Evolutionary conservation across 1,140 invertebrate species (phyloP).

Genomic region (Bombus difficillimus): DNA sequence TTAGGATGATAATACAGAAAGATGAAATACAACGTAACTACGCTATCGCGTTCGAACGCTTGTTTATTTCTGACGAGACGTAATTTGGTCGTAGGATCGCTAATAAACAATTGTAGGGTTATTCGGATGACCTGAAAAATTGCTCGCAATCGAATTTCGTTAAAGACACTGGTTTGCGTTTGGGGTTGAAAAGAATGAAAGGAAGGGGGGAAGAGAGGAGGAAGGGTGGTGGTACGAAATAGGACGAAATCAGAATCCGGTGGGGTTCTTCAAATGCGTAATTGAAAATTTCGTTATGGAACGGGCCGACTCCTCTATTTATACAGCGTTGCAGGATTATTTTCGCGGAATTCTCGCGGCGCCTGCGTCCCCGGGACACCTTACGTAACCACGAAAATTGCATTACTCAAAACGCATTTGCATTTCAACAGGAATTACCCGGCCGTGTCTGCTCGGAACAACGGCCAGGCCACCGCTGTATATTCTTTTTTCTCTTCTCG

Average conservation of each 20-base stretch:
- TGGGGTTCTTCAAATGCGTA: slow-evolving; percentile 32
- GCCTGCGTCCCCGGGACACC: slow-evolving; percentile 8
- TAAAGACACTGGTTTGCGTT: too few species aligned
- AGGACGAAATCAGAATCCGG: slow-evolving; percentile 40
- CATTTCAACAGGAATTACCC: slow-evolving; percentile 2
- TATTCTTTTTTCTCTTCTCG: not conserved
- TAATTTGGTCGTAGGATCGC: too few species aligned
- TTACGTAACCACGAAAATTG: slow-evolving; percentile 32
- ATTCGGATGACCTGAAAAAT: too few species aligned
- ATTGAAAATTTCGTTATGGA: slow-evolving; percentile 52
- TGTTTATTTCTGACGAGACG: too few species aligned
- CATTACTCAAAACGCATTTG: slow-evolving; percentile 32
- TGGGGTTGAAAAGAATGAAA: not conserved
- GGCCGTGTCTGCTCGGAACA: not conserved
- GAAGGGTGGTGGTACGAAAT: not conserved
- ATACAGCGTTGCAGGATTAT: slow-evolving; percentile 27
- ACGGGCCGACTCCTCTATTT: slow-evolving; percentile 28
- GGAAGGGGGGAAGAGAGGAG: not conserved
- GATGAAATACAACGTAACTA: too few species aligned
- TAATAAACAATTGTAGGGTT: too few species aligned
- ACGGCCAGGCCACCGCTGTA: not conserved
- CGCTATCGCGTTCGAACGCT: too few species aligned
- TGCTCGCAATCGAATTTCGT: too few species aligned
- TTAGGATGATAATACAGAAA: too few species aligned
- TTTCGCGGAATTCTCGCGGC: slow-evolving; percentile 17